A percentile compares a stretch with the other conserved stretches of the same genome.
These are phyloP conservation scores for Palaemon carinicauda DNA, from an alignment of 1,140 invertebrate species.

Conservation along the genomic window DNA sequence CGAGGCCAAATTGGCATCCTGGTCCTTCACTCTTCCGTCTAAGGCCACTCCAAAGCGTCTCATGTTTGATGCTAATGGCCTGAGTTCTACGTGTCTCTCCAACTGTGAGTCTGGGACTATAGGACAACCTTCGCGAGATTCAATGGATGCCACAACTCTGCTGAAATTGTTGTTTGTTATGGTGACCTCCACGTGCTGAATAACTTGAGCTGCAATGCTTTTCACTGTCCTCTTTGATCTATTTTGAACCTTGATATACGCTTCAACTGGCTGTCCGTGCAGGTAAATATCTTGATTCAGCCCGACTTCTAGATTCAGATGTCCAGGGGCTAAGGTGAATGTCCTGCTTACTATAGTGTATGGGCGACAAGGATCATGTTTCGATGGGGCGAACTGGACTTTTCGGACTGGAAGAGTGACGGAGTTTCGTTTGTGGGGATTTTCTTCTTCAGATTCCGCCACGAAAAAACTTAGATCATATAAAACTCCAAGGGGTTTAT, in stretches of 20 bases:
- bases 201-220: constrained; percentile 81
- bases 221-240: constrained; percentile 87
- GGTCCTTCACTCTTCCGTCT: constrained; percentile 85
- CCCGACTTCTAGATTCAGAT: constrained; percentile 91
- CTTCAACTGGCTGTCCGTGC: constrained; percentile 89
- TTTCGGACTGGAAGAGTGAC: constrained; percentile 65
- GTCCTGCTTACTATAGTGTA: constrained; percentile 90
- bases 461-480: constrained; percentile 86
- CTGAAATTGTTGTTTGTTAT: constrained; percentile 92
- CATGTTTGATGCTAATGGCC: constrained; percentile 79
- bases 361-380: constrained; percentile 77
- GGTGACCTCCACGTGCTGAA: constrained; percentile 90
- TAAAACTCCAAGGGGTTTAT: constrained; percentile 89
- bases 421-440: constrained; percentile 86
- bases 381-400: constrained; percentile 78
- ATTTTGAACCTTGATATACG: constrained; percentile 83
- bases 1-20: constrained; percentile 88
- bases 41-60: constrained; percentile 82
- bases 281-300: constrained; percentile 96
- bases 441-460: constrained; percentile 81
- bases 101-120: constrained; percentile 87
- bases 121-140: constrained; percentile 88
- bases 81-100: constrained; percentile 84
- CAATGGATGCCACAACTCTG: constrained; percentile 85
- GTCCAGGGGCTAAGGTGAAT: constrained; percentile 81